Percentiles rank a stretch among this genome's conserved stretches.
Conservation (phyloP, 53 echinoderm and acorn worm genomes). For the Stichopus horrens region DNA sequence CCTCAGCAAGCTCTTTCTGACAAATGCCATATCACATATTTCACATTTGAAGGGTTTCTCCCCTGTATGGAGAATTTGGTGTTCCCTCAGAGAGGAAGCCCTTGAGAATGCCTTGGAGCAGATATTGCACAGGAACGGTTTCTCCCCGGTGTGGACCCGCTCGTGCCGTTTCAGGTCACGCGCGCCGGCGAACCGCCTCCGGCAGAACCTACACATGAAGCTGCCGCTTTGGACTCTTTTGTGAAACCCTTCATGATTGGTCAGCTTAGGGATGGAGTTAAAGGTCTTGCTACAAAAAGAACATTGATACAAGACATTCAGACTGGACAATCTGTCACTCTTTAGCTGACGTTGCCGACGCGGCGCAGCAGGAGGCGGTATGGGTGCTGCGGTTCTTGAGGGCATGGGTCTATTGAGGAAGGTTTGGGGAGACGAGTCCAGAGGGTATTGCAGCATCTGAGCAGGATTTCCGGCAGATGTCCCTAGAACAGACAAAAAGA, state of each 20-base stretch:
- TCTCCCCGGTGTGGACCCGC: background rate
- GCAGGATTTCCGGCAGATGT: background rate
- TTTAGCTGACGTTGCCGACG: background rate
- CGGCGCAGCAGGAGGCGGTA: background rate
- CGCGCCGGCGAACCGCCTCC: background rate
- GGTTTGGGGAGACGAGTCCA: background rate
- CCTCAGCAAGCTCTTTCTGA: background rate
- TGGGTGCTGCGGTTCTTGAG: background rate
- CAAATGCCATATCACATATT: background rate
- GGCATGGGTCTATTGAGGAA: background rate
- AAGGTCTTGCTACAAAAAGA: slow-evolving; percentile 10
- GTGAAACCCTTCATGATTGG: background rate
- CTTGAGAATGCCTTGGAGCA: background rate
- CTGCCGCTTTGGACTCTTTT: background rate
- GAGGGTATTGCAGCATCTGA: background rate
- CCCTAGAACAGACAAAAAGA: background rate
- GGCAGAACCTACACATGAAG: background rate
- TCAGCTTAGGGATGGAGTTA: background rate
- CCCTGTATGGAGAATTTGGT: background rate
- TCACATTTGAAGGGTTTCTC: background rate
- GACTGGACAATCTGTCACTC: background rate
- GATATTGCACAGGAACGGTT: background rate
- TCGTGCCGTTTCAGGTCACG: background rate
- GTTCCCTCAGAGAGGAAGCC: background rate
- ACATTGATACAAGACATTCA: background rate